Conservation (phyloP, 2,113 vertebrate species). For the Anseranas semipalmata region DNA sequence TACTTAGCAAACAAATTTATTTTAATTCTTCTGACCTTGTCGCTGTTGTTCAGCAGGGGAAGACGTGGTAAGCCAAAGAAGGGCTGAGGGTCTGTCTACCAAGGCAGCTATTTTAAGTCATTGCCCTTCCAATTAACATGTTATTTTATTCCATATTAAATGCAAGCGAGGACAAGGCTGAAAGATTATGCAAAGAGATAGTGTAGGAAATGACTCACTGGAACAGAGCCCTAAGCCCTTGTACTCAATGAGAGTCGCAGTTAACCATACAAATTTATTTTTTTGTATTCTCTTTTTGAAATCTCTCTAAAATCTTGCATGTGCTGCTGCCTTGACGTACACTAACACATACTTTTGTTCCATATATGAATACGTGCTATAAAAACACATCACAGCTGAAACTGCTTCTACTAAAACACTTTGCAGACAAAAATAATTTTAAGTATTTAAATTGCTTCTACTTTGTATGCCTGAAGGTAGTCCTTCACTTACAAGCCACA, state of each 20-base stretch:
- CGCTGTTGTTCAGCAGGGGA: neutral
- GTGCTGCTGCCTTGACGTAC: neutral
- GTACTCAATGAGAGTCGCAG: neutral
- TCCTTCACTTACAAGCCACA: neutral
- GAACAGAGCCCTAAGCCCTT: neutral
- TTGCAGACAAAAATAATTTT: neutral
- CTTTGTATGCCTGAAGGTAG: neutral
- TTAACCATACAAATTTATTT: neutral
- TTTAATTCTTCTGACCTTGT: neutral
- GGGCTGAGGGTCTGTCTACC: neutral
- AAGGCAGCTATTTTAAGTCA: neutral
- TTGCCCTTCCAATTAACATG: neutral
- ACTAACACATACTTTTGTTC: neutral
- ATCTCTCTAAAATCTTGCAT: neutral
- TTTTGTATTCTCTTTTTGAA: neutral
- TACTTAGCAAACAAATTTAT: neutral
- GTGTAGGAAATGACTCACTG: neutral
- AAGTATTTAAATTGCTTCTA: neutral
- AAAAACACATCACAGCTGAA: neutral
- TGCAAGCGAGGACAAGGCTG: neutral
- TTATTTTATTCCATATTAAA: neutral
- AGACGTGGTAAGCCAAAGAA: neutral
- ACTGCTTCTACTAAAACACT: neutral
- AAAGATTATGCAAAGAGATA: neutral
- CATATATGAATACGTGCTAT: neutral